A percentile compares a stretch with the other conserved stretches of the same genome.
phyloP scores from a whole-genome alignment of 2,888 invertebrate genomes.

The Mechanitis mazaeus region DNA sequence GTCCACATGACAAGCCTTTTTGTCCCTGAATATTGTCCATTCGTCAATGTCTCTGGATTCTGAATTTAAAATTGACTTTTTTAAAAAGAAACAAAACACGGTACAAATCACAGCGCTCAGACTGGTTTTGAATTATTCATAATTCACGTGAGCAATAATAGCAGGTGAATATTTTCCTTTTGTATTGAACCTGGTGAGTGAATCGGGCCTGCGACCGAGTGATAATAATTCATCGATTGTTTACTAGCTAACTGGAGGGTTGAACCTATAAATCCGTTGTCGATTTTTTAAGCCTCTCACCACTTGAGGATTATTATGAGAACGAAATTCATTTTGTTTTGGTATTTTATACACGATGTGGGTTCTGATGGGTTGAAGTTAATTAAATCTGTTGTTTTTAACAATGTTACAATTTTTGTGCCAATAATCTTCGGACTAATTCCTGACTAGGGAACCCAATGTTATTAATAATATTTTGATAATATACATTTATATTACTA shows the following conservation, averaged over 20 bases:
- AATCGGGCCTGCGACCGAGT: constrained; percentile 56
- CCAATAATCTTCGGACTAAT: no score
- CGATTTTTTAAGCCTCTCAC: constrained; percentile 24
- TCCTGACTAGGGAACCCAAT: no score
- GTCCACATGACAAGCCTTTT: constrained; percentile 24
- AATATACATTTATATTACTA: no score
- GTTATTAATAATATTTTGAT: no score
- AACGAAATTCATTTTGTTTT: constrained; percentile 15
- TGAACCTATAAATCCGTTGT: constrained; percentile 24
- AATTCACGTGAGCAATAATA: constrained; percentile 56
- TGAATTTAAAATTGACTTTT: constrained; percentile 17
- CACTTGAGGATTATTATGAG: constrained; percentile 18
- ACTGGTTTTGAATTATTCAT: constrained; percentile 63
- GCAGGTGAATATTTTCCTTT: constrained; percentile 65
- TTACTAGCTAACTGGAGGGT: constrained; percentile 47
- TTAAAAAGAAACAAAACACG: constrained; percentile 46
- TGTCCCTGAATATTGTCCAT: constrained; percentile 21
- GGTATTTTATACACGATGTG: background rate
- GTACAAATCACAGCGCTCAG: constrained; percentile 48
- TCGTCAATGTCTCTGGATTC: constrained; percentile 23
- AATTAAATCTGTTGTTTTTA: background rate
- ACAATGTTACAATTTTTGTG: no score
- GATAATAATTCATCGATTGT: constrained; percentile 74
- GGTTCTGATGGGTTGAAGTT: background rate
- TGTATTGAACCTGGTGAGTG: constrained; percentile 40